Conservation (phyloP, 2,113 vertebrate genomes). For the Hucho hucho region DNA sequence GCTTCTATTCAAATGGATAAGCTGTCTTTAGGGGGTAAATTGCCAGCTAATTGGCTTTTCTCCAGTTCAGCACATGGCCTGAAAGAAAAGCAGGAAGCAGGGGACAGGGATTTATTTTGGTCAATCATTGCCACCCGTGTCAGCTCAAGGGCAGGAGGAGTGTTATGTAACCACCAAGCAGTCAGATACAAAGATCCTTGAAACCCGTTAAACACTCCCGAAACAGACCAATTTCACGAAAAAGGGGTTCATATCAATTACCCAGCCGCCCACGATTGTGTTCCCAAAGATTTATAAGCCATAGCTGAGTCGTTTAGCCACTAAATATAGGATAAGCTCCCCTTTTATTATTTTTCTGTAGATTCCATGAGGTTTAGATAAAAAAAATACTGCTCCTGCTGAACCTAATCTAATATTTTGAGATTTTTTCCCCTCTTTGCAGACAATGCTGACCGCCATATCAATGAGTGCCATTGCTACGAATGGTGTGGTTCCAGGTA, state of each 20-base stretch:
- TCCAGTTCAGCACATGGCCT: slow-evolving; percentile 51
- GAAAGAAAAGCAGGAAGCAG: slow-evolving; percentile 39
- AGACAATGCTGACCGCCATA: slow-evolving; percentile 97
- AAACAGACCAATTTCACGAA: slow-evolving; percentile 45
- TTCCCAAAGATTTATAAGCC: slow-evolving; percentile 39
- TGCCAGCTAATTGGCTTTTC: slow-evolving; percentile 67
- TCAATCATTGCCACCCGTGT: slow-evolving; percentile 18
- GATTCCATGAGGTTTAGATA: background rate
- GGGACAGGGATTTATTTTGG: slow-evolving; percentile 46
- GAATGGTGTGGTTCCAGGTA: slow-evolving; percentile 95
- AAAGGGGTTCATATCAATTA: slow-evolving; percentile 44
- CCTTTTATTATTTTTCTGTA: background rate
- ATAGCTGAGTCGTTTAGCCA: slow-evolving; percentile 33
- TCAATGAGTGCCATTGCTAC: slow-evolving; percentile 98
- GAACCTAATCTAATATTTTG: too few species aligned
- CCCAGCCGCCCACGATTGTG: slow-evolving; percentile 1
- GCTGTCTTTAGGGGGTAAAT: slow-evolving; percentile 38
- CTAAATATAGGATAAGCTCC: slow-evolving; percentile 23
- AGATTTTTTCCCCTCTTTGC: slow-evolving; percentile 11
- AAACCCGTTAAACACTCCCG: slow-evolving; percentile 1
- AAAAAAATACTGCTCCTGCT: background rate
- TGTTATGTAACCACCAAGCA: slow-evolving; percentile 42
- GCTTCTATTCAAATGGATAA: slow-evolving; percentile 10
- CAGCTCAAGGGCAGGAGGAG: slow-evolving; percentile 14
- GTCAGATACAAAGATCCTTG: slow-evolving; percentile 41